Base-by-base conservation (phyloP, 2,113 vertebrate species). In the Motacilla alba region DNA sequence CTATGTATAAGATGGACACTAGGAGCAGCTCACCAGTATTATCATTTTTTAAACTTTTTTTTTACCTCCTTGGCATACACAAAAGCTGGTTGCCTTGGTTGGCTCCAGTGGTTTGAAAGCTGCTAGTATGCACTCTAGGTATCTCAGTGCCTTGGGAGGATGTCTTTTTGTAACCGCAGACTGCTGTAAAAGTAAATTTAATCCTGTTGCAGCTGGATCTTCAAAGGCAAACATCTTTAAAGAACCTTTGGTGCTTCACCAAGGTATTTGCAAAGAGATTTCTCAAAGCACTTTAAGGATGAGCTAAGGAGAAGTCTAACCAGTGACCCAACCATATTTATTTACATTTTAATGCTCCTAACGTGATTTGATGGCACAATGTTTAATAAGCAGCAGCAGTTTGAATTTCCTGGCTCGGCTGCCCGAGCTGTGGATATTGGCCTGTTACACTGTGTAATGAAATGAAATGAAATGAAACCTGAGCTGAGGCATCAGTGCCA, bases 291-390 rank as follows among this genome's bases (percentile, higher is more conserved):
- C 64, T 81, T 87, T 33, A 70, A 84, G 69, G 64, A 93, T 83
- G 70, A 72, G 33, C 26, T 75, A 49, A 84, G 58, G 62, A 92
- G 72, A 89, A 89, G 49, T 44, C 77, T 84, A 88, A 95, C 41
- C 31, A 78, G 50, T 83, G 60, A 80, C 33, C 81, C 63, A 77
- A 30, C 11, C 0, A 0, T 87, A 44, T 91, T 92, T 90, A 78
- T 95, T 93, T 94, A 59, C 35, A n/a, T 93, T 90, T 77, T 88
- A 88, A 79, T 63, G 30, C 47, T 64, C 78, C 78, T 93, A 80
- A 77, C 0, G 0, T 83, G 87, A 53, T 86, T 90, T 80, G 68
- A 73, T 88, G 72, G 91, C 85, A 27, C 0, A 0, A 74, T 83
- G 44, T 86, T 83, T 86, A 83, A 85, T 83, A 83, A 96, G 52